These are phyloP conservation scores for Pandemis heparana DNA, from an alignment of 2,888 invertebrate genomes.

Conservation along the genomic window DNA sequence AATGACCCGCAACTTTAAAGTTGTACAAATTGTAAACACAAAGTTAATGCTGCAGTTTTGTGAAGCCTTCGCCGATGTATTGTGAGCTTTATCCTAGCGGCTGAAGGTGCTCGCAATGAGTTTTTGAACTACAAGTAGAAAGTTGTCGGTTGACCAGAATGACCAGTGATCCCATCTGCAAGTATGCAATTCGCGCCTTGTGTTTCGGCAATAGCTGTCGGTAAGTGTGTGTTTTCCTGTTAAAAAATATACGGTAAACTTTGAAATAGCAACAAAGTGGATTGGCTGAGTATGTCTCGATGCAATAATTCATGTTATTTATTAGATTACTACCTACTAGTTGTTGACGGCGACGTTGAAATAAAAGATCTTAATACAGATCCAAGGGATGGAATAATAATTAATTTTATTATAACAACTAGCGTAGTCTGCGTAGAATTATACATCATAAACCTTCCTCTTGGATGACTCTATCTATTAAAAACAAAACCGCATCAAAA, in stretches of 20 bases:
- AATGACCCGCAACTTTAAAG: background rate
- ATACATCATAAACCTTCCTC: too few species aligned
- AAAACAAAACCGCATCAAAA: too few species aligned
- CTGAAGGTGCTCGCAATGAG: conserved; percentile 10
- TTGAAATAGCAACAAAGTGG: too few species aligned
- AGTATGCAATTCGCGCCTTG: conserved; percentile 30
- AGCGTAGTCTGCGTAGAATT: too few species aligned
- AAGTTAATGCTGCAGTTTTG: conserved; percentile 3
- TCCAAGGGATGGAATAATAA: too few species aligned
- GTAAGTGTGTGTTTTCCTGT: conserved; percentile 12
- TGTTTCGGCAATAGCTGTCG: conserved; percentile 29
- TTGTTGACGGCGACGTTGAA: too few species aligned
- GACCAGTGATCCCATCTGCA: conserved; percentile 30
- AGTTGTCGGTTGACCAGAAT: conserved; percentile 35
- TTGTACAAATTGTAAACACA: background rate
- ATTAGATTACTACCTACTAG: too few species aligned
- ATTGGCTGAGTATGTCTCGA: too few species aligned
- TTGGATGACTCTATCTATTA: too few species aligned
- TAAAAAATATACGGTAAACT: background rate
- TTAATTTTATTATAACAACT: too few species aligned
- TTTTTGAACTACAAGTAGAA: conserved; percentile 26
- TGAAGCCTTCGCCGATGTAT: conserved; percentile 1
- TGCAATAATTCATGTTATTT: too few species aligned
- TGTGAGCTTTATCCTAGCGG: background rate
- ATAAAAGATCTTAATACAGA: too few species aligned